Evolutionary conservation across 2,797 vertebrate genomes (phyloP), one percentile per base, ranked within the genome.

Genomic region (Hyperoplus immaculatus): DNA sequence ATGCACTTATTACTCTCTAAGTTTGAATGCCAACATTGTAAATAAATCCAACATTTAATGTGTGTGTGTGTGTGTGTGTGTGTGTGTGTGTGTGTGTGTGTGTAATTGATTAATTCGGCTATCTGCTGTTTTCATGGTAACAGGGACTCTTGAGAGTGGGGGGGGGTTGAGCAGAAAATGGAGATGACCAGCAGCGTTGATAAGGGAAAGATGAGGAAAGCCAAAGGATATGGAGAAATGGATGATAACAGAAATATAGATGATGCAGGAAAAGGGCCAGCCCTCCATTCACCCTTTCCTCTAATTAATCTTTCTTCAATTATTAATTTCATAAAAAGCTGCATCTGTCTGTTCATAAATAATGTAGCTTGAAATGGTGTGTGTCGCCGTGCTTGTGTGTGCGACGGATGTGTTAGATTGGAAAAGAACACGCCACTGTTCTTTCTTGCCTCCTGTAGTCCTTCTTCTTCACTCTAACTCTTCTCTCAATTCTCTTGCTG

Each of bases 291-390:
- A 39, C 12, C 43, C 51, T n/a, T n/a, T 43, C 58, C 42, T 56
- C 51, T 77, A 75, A 88, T 87, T 88, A 82, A 70, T 90, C 68
- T 87, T 77, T 82, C 85, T 91, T 95, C 64, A 95, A 95, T 95
- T 93, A 95, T 96, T 95, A 88, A 95, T 85, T 77, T 77, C 84
- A 94, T 95, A 94, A 95, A 95, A 94, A 93, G 92, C 92, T 76
- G 80, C 91, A 91, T 93, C 92, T 95, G 90, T 88, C 86, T 76
- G 58, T 77, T 75, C 74, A 93, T 95, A 11, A 94, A 95, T 95
- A 88, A 95, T 95, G 90, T 63, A 95, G n/a, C 4, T 58, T 88
- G 90, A 93, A 94, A 93, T 92, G 89, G 90, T 75, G 41, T 50
- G 55, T 61, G 51, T 55, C 43, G 49, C 50, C 39, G 46, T 13